Conservation (phyloP, 2,113 vertebrate genomes). For the Tachysurus vachellii region DNA sequence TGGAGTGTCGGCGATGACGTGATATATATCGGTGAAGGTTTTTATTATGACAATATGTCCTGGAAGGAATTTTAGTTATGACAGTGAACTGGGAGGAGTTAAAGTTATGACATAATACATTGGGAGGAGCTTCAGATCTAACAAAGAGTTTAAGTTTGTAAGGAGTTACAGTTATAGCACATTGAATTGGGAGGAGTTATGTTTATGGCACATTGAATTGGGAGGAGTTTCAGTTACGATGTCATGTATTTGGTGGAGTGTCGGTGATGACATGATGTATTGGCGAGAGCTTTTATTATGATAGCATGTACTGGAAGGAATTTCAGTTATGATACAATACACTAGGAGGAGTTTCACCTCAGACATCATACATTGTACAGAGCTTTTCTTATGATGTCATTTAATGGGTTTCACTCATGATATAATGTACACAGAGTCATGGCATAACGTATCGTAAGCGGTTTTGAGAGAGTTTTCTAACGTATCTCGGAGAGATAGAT, state of each 20-base stretch:
- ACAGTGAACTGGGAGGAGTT: too few relatives aligned
- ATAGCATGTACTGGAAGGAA: not conserved
- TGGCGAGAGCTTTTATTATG: not conserved
- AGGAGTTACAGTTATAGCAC: too few relatives aligned
- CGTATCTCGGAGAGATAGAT: not conserved
- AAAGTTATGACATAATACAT: too few relatives aligned
- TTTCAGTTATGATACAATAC: not conserved
- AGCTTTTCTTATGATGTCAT: not conserved
- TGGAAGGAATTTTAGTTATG: too few relatives aligned
- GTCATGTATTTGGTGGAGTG: not conserved
- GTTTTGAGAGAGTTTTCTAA: too few relatives aligned
- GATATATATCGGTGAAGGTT: too few relatives aligned
- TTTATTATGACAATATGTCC: too few relatives aligned
- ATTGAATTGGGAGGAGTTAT: not conserved
- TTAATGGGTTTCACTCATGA: not conserved
- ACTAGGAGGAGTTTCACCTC: not conserved
- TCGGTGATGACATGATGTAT: not conserved
- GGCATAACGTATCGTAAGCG: too few relatives aligned
- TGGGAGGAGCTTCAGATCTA: too few relatives aligned
- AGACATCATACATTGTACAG: not conserved
- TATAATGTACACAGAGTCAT: not conserved
- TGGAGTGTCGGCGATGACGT: too few relatives aligned
- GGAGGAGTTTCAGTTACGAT: not conserved
- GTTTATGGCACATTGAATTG: not conserved
- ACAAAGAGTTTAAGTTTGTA: too few relatives aligned